Conservation (phyloP, 2,888 invertebrate genomes). For the Theodoxus fluviatilis region DNA sequence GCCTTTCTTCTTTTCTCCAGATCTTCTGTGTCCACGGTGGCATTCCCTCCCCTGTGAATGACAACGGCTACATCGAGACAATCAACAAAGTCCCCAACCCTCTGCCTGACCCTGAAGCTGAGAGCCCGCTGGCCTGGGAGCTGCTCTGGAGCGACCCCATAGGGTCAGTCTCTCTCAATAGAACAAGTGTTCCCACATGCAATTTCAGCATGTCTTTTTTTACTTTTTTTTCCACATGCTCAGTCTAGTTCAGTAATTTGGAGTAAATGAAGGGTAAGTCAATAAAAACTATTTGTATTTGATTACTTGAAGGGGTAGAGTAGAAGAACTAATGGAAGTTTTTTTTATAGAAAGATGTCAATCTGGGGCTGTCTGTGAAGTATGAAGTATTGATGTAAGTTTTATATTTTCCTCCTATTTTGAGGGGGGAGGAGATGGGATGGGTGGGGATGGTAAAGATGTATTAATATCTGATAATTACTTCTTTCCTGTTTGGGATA, state of each 20-base stretch:
- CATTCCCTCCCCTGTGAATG: slow-evolving; percentile 74
- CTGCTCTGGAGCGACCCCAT: slow-evolving; percentile 80
- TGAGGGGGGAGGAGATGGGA: no score
- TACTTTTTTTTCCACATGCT: slow-evolving; percentile 14
- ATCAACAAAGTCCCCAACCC: slow-evolving; percentile 76
- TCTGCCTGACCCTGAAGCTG: slow-evolving; percentile 73
- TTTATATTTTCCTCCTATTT: no score
- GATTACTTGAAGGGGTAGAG: neutral
- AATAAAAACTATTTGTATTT: neutral
- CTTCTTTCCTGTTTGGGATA: no score
- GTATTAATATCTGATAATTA: no score
- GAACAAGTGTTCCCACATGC: neutral
- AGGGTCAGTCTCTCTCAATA: slow-evolving; percentile 43
- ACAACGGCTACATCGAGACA: slow-evolving; percentile 70
- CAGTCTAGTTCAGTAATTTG: neutral
- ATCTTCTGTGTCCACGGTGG: slow-evolving; percentile 83
- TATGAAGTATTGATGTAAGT: no score
- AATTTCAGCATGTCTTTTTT: neutral
- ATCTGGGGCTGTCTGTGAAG: no score
- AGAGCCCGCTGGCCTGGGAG: slow-evolving; percentile 80
- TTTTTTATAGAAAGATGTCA: no score
- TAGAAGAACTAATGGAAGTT: neutral
- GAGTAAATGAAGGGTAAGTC: neutral
- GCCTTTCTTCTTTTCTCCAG: slow-evolving; percentile 61
- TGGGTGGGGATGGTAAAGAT: no score